These are phyloP conservation scores for Plebejus melissa DNA, from an alignment of 2,888 invertebrate genomes.

Conservation along the genomic window DNA sequence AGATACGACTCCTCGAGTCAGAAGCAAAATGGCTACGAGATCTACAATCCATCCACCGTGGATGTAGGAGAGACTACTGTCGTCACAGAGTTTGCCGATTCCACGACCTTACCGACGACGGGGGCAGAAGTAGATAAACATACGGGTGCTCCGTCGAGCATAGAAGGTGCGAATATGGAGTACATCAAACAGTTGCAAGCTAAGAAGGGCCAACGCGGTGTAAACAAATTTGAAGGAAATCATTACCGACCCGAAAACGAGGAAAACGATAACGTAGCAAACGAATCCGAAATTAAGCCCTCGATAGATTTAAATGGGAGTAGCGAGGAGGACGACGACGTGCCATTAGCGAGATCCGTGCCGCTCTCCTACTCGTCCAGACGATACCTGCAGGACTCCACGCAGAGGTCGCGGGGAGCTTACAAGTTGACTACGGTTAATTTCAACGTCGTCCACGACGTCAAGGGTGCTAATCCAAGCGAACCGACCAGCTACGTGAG, in stretches of 20 bases:
- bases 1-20: not conserved
- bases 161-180: slow-evolving; percentile 72
- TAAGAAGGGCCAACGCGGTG: slow-evolving; percentile 59
- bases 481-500: slow-evolving; percentile 44
- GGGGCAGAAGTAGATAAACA: slow-evolving; percentile 45
- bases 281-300: slow-evolving; percentile 44
- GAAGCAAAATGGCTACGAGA: slow-evolving; percentile 35
- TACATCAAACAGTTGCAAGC: slow-evolving; percentile 69
- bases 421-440: slow-evolving; percentile 62
- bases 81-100: slow-evolving; percentile 33
- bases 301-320: not conserved
- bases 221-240: slow-evolving; percentile 47
- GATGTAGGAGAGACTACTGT: slow-evolving; percentile 31
- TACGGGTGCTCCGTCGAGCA: slow-evolving; percentile 60
- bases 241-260: slow-evolving; percentile 65
- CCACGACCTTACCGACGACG: slow-evolving; percentile 47
- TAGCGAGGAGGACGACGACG: slow-evolving; percentile 44
- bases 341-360: slow-evolving; percentile 52
- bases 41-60: slow-evolving; percentile 32
- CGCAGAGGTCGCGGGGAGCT: slow-evolving; percentile 45
- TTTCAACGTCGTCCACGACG: slow-evolving; percentile 65
- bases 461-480: slow-evolving; percentile 47
- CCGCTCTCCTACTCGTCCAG: slow-evolving; percentile 49
- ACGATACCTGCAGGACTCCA: slow-evolving; percentile 53
- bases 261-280: slow-evolving; percentile 55